Percentiles rank a stretch among this genome's conserved stretches.
phyloP scores from a whole-genome alignment of 92 coral and sea anemone species.

The Porites evermanni region DNA sequence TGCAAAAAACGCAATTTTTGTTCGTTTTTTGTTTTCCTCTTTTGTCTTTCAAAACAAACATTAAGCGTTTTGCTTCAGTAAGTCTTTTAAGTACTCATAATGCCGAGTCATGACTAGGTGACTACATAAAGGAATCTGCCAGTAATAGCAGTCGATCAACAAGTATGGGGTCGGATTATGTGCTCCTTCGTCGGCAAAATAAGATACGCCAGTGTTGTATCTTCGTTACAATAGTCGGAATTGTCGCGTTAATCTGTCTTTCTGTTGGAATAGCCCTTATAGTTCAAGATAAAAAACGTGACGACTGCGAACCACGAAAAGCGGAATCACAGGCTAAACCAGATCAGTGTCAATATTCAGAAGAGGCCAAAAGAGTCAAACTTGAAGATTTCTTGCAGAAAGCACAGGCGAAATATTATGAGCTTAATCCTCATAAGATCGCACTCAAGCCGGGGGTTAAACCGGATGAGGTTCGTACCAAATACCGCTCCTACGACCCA shows the following conservation, averaged over 20 bases:
- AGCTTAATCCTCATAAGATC: constrained; percentile 69
- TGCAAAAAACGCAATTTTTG: no score
- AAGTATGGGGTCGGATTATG: neutral
- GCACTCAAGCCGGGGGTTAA: constrained; percentile 58
- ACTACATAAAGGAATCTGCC: neutral
- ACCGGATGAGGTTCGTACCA: constrained; percentile 45
- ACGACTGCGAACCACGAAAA: neutral
- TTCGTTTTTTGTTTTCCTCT: no score
- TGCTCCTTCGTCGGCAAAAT: neutral
- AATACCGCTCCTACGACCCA: constrained; percentile 61
- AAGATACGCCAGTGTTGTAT: neutral
- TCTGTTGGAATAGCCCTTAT: constrained; percentile 50
- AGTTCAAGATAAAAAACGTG: constrained; percentile 20
- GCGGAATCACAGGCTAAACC: neutral
- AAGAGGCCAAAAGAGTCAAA: constrained; percentile 69
- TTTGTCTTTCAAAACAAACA: no score
- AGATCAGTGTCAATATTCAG: constrained; percentile 53
- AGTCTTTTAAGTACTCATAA: no score
- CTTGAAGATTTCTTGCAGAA: constrained; percentile 65
- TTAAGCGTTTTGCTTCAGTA: no score
- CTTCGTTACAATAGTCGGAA: neutral
- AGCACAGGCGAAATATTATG: constrained; percentile 63
- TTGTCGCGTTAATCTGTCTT: constrained; percentile 42
- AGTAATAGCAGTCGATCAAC: neutral
- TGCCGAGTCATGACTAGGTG: neutral